Conservation (phyloP, 2,113 vertebrate genomes). For the Pantherophis guttatus region DNA sequence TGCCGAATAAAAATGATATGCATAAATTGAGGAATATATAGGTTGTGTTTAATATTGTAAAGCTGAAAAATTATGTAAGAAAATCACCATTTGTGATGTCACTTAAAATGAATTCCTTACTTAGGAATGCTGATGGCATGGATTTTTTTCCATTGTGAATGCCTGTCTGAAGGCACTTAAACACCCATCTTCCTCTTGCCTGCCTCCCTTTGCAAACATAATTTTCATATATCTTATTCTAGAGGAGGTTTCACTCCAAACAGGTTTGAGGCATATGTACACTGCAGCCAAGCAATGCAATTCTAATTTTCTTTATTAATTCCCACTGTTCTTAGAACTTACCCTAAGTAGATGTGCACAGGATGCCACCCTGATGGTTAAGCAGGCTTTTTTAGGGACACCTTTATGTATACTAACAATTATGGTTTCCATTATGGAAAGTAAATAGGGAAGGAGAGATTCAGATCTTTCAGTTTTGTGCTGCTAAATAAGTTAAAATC, state of each 20-base stretch:
- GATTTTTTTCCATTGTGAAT: not conserved
- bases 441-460: not conserved
- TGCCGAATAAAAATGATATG: not conserved
- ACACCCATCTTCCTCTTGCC: not conserved
- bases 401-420: not conserved
- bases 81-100: not conserved
- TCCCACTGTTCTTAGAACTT: not conserved
- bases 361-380: not conserved
- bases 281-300: not conserved
- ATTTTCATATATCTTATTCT: not conserved
- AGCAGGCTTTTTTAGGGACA: not conserved
- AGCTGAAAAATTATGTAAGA: not conserved
- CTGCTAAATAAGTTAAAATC: not conserved
- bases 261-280: not conserved
- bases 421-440: not conserved
- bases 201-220: not conserved
- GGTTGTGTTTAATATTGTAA: not conserved
- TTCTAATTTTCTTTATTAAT: not conserved
- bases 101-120: not conserved
- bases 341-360: not conserved
- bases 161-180: not conserved
- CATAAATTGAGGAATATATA: not conserved
- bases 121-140: not conserved
- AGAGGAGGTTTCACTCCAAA: not conserved
- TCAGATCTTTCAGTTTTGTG: not conserved